Evolutionary conservation across 2,797 vertebrate species (phyloP), one percentile per base, ranked within the genome.

Genomic region (Acridotheres tristis): DNA sequence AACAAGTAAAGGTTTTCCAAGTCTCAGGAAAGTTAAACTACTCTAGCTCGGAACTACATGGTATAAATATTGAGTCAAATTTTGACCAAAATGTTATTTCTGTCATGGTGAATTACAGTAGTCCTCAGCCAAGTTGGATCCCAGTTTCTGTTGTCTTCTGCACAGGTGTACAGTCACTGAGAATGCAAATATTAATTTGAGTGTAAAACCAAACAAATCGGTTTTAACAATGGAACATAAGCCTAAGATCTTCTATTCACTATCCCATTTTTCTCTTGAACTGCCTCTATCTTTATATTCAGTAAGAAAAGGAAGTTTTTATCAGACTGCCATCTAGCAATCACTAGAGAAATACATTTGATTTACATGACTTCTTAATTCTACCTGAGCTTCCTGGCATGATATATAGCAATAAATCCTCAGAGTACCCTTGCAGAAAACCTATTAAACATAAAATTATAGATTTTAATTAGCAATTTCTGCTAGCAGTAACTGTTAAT

Each of bases 401-500:
- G 42, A 81, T 42, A 68, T 45, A 61, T 11, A 55, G 57, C 67
- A 89, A 86, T 84, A 77, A 94, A 79, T 87, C 76, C 50, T 18
- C 67, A 23, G 29, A 85, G 53, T 92, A 84, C 93, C 59, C 84
- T 62, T 96, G 27, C 72, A 85, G 71, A 57, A 96, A 86, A 88
- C 20, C 14, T 88, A 71, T 97, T 95, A 94, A 92, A 94, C 81
- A 90, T 72, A 94, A 92, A 68, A 83, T 96, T 96, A 95, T 42
- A 68, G 19, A 85, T 96, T 97, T 97, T 97, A 97, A 97, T 97
- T 97, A 95, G 93, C 92, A 96, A 86, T 94, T 97, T 97, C 93
- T 97, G 61, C 93, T 90, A 85, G 88, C 87, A 94, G 42, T 94
- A 96, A 90, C 89, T 96, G 83, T 85, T 97, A 96, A 97, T 95